Evolutionary conservation across 2,797 vertebrate genomes (phyloP), one percentile per base, ranked within the genome.

Genomic region (Coreius guichenoti): DNA sequence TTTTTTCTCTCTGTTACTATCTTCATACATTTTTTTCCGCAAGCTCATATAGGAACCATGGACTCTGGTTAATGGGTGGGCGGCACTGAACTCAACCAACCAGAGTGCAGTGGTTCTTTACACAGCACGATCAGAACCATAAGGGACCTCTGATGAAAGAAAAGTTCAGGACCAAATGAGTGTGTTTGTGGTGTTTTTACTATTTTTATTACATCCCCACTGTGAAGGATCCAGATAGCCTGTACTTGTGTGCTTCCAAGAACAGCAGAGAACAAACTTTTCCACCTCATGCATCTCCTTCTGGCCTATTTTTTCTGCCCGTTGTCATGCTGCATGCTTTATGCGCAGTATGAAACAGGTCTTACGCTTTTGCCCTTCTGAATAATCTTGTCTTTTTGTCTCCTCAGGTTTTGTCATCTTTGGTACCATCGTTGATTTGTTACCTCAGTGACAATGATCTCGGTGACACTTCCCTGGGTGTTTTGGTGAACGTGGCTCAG

Each of bases 401-500:
- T 56, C 72, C 87, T 88, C 63, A 99, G 98, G 96, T 95, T 80
- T 90, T 98, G 92, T 95, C 95, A 74, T 94, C 96, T 58, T 96
- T 97, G 85, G 93, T 98, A 74, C 96, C 97, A 0, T 90, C 90
- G 13, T 87, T 99, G 16, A 92, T 96, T 16, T 88, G 86, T 75
- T 94, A 95, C 85, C 90, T 98, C 85, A 92, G 90, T 51, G 95
- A 97, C 87, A 94, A 94, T 0, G 91, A 91, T 68, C 92, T 97
- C 21, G 95, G 92, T 0, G 97, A 98, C 65, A 51, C 95, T 73
- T 89, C 98, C 4, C 89, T 98, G 19, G 95, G 92, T 19, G 93
- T 96, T 39, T 93, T 99, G 0, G 89, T 92, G 89, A 96, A 97
- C 26, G 94, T 98, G 86, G 95, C 97, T n/a, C 92, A 94, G 91